Evolutionary conservation across 2,888 invertebrate species (phyloP), one percentile per base, ranked within the genome.

Genomic region (Dicyrtomina minuta): DNA sequence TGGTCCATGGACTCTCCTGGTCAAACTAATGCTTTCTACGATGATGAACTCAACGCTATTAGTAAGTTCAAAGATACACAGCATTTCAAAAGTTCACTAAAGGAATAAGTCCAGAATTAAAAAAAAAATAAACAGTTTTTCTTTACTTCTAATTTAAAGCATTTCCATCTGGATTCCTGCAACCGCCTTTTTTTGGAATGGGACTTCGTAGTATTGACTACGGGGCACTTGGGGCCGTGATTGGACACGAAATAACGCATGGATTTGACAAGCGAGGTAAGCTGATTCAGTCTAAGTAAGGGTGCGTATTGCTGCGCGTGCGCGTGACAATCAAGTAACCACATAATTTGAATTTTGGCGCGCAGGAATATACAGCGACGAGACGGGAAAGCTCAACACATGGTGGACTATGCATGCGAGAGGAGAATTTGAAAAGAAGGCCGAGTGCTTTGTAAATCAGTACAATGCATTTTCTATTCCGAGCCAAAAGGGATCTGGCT

Each of bases 181-280:
- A 91, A 81, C 89, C 89, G 82, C 92, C 92, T 22, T 90, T 92
- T 83, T 92, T 91, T 82, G 87, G 90, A 82, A 85, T 92, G 81
- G 92, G 92, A 22, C 51, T 75, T 17, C 33, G 69, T 22, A 41
- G 74, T 0, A 83, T 93, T 10, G 93, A 93, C 82, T 93, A 90
- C 79, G 93, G 93, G 0, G 93, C 92, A 2, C 92, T 95, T 70
- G 95, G 95, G 2, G 92, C 93, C 49, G 94, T 95, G 13, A 94
- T 95, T 78, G 95, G 91, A 13, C 95, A 95, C 80, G 94, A 95
- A 82, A 89, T 94, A 73, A 94, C 93, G 1, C 94, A 94, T 79
- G 94, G 93, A 0, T 93, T 93, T 79, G 93, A 93, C 79, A 92
- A 93, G 80, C 91, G 92, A 82, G 93, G 89, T 89, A 80, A 74